Evolutionary conservation across 1,140 invertebrate genomes (phyloP).

Genomic region (Brachionus asplanchnoidis): DNA sequence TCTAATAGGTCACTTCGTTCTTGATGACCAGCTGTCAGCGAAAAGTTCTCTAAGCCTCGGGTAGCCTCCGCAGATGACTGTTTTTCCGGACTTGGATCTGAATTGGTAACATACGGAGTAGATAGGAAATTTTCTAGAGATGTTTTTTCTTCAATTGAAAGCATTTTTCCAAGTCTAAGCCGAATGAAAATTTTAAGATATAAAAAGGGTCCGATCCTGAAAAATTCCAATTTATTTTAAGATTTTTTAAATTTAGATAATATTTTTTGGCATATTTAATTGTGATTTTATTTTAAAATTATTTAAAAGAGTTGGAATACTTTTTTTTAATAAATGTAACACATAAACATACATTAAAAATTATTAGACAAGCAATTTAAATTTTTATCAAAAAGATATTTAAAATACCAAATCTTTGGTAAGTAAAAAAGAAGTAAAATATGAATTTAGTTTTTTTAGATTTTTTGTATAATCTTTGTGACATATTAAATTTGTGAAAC

Average conservation of each 20-base stretch:
- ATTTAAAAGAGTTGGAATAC: no score
- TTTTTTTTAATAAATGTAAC: no score
- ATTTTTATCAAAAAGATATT: no score
- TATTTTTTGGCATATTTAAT: not conserved
- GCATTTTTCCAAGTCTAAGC: not conserved
- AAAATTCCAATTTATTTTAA: not conserved
- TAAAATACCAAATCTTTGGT: no score
- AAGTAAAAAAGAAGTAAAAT: no score
- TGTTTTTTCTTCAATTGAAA: not conserved
- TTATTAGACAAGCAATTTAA: no score
- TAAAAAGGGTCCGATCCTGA: not conserved
- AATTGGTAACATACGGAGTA: not conserved
- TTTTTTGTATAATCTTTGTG: no score
- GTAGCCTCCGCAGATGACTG: not conserved
- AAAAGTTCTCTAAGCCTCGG: conserved; percentile 72
- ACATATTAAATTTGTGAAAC: no score
- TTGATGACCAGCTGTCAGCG: conserved; percentile 79
- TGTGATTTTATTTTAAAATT: not conserved
- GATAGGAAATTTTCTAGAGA: not conserved
- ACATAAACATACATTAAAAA: no score
- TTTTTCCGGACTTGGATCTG: not conserved
- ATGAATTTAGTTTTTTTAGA: no score
- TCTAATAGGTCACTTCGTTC: conserved; percentile 77
- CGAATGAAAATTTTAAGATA: no score
- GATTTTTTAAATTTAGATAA: not conserved